Conservation (phyloP, 2,113 vertebrate genomes). For the Morone saxatilis region DNA sequence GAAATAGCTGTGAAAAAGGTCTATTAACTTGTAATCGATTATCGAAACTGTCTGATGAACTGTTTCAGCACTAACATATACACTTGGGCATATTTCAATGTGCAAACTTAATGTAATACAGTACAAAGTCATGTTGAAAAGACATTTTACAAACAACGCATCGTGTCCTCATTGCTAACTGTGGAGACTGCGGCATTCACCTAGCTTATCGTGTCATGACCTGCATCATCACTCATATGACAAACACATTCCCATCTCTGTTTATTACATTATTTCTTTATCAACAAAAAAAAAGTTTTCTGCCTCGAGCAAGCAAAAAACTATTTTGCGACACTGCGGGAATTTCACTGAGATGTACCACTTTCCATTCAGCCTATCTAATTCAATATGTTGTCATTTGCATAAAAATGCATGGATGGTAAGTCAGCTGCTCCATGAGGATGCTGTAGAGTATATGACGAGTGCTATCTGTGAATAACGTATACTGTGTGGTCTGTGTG, state of each 20-base stretch:
- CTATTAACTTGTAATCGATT: background rate
- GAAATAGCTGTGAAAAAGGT: too few relatives aligned
- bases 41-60: background rate
- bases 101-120: background rate
- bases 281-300: constrained; percentile 36
- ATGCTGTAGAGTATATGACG: constrained; percentile 3
- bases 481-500: constrained; percentile 39
- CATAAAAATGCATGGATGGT: constrained; percentile 62
- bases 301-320: constrained; percentile 38
- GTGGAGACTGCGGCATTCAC: background rate
- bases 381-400: constrained; percentile 59
- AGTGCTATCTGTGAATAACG: constrained; percentile 4
- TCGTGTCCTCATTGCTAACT: background rate
- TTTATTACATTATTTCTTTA: constrained; percentile 47
- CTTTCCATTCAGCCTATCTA: constrained; percentile 45
- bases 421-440: constrained; percentile 40
- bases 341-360: constrained; percentile 44
- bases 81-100: background rate
- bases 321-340: constrained; percentile 22
- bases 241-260: constrained; percentile 2
- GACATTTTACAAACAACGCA: background rate
- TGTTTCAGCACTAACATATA: background rate
- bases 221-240: constrained; percentile 25
- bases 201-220: constrained; percentile 23
- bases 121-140: background rate